These are phyloP conservation scores for Tricholauxania praeusta DNA, from an alignment of 2,888 invertebrate species.

Conservation along the genomic window DNA sequence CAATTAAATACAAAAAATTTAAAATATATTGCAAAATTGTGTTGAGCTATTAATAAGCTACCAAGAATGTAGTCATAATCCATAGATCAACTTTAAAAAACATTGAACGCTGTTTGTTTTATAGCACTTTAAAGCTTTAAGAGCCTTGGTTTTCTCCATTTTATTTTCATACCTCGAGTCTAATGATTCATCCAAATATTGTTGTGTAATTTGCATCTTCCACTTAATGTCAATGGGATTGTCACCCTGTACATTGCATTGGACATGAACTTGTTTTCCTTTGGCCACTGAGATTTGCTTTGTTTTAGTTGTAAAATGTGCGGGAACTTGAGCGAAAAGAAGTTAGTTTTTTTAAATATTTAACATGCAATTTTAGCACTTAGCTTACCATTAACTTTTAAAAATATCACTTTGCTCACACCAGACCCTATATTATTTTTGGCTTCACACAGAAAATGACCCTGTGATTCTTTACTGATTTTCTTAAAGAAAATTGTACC, in stretches of 20 bases:
- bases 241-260: constrained; percentile 90
- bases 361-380: not conserved
- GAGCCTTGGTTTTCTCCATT: too few species aligned
- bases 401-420: constrained; percentile 90
- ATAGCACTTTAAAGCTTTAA: too few species aligned
- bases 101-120: too few species aligned
- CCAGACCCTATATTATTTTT: constrained; percentile 92
- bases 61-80: too few species aligned
- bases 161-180: constrained; percentile 74
- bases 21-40: too few species aligned
- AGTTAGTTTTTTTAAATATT: constrained; percentile 32
- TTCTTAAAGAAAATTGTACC: constrained; percentile 86
- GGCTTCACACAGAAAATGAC: constrained; percentile 93
- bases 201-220: constrained; percentile 78
- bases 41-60: too few species aligned
- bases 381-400: constrained; percentile 87
- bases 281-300: constrained; percentile 86
- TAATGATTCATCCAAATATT: constrained; percentile 78
- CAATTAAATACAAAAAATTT: too few species aligned
- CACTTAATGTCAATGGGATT: constrained; percentile 87
- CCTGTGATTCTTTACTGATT: constrained; percentile 88
- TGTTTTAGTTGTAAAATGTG: constrained; percentile 85
- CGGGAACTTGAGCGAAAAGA: constrained; percentile 73
- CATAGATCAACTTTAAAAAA: too few species aligned
- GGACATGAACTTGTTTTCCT: constrained; percentile 84